A percentile compares a stretch with the other conserved stretches of the same genome.
These are phyloP conservation scores for Clarias platycephalus DNA, from an alignment of 2,797 vertebrate species.

Conservation along the genomic window DNA sequence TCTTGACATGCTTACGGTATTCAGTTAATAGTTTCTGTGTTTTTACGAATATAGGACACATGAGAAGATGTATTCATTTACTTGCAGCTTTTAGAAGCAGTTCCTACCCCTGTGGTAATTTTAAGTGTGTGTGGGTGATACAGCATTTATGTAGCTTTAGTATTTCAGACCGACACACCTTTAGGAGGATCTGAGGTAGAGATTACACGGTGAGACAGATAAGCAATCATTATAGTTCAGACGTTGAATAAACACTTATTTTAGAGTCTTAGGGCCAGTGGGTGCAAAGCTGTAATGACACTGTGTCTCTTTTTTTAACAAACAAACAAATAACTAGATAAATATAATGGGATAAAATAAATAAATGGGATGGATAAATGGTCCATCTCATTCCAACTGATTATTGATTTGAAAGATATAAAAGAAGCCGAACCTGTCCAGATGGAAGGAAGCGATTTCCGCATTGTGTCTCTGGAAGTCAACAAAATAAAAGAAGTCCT, in stretches of 20 bases:
- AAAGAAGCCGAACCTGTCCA: constrained; percentile 82
- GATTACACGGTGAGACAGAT: constrained; percentile 2
- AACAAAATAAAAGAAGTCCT: constrained; percentile 91
- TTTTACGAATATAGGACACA: neutral
- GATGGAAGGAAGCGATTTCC: constrained; percentile 94
- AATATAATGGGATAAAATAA: too few relatives aligned
- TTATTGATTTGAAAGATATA: neutral
- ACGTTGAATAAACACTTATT: constrained; percentile 24
- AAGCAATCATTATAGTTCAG: constrained; percentile 27
- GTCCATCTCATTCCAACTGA: neutral
- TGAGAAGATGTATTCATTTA: constrained; percentile 6
- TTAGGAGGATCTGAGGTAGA: constrained; percentile 21
- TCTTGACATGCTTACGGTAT: constrained; percentile 40
- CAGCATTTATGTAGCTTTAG: neutral
- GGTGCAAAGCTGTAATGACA: neutral
- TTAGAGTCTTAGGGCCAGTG: neutral
- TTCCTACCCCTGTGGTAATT: neutral
- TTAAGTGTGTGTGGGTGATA: neutral
- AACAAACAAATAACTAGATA: too few relatives aligned
- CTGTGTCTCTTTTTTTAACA: neutral
- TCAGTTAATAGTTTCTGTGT: neutral
- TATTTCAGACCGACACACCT: constrained; percentile 14
- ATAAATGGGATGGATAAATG: too few relatives aligned
- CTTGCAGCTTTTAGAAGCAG: constrained; percentile 6
- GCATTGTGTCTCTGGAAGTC: constrained; percentile 96